Evolutionary conservation across 1,140 invertebrate species (phyloP), one percentile per base, ranked within the genome.

Genomic region (Pseudomyrmex concolor): DNA sequence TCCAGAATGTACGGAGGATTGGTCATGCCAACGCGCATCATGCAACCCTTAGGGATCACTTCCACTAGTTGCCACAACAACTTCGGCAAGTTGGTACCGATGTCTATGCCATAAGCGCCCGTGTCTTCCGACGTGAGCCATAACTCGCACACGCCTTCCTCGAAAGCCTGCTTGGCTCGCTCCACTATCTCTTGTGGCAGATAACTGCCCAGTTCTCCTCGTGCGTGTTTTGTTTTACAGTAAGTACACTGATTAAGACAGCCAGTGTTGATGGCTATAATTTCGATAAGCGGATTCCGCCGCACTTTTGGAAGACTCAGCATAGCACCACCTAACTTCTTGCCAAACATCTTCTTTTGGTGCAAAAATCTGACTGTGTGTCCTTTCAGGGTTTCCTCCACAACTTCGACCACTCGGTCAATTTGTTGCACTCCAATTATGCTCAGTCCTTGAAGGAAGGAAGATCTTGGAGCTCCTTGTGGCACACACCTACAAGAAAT

Each of bases 121-220:
- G 98, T 98, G 93, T 99, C 99, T 95, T 99, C 99, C 5, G 98
- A 99, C 0, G 99, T 99, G 2, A 99, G 92, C 99, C 99, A 99
- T n/a, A 99, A 96, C 93, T 99, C 99, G 77, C 97, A 96, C 2
- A 99, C 98, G 2, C 99, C 99, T 94, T 99, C 99, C 76, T 95
- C 92, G 90, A 98, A 99, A 0, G 98, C 98, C 94, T 98, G 97
- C 76, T 95, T 92, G 0, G 97, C 97, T 81, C 97, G 94, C 15
- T 96, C 95, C 0, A 98, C 95, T 43, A 98, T 98, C 93, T 98
- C 97, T 74, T 97, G 96, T 0, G 97, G 96, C 0, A 96, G 96
- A 94, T 99, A 99, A 92, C 98, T 99, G 0, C 97, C 98, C 1
- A 99, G 92, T 92, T 99, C 97, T 0, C 99, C 99, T 84, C 99